Base-by-base conservation (phyloP, 2,888 invertebrate species). In the Nymphalis urticae region DNA sequence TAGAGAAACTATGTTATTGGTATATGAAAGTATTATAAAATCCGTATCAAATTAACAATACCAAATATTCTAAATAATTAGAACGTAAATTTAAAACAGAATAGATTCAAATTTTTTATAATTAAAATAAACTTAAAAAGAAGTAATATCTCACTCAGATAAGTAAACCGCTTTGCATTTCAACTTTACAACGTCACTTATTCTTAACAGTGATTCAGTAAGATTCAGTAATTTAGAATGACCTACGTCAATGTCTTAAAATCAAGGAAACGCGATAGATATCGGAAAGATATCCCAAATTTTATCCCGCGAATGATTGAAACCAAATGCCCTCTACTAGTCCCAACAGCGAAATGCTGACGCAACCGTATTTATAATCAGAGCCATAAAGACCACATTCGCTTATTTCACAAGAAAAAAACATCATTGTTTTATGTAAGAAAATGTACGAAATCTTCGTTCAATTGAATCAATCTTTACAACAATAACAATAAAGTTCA, bases 251-350 rank as follows among this genome's bases (percentile, higher is more conserved):
- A 79, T 76, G 79, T 81, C 79, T 80, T 81, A 77, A 80, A 79
- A 80, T 78, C 77, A 80, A 77, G 77, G 73, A 77, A 79, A 79
- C 80, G 79, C 76, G 75, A 72, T 75, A 77, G 79, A 80, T 73
- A 73, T 73, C 70, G 66, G 60, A 70, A 70, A 81, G 80, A 83
- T 80, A 82, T 79, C 75, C 79, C 76, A 75, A 82, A 80, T 84
- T 83, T 84, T 81, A 80, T 82, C 81, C 77, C 74, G 72, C 76
- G 81, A 82, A 85, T 85, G 84, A 86, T 85, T 85, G 85, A 85
- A 85, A 85, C 82, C 81, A 79, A 82, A 78, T 77, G 81, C 79
- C 74, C 79, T 80, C 78, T 78, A 81, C 81, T 80, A 78, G 74
- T 76, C 70, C 75, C 77, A 75, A 74, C 70, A 62, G 71, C 67